Evolutionary conservation across 1,140 invertebrate species (phyloP), one percentile per base, ranked within the genome.

Genomic region (Mylabris phalerata): DNA sequence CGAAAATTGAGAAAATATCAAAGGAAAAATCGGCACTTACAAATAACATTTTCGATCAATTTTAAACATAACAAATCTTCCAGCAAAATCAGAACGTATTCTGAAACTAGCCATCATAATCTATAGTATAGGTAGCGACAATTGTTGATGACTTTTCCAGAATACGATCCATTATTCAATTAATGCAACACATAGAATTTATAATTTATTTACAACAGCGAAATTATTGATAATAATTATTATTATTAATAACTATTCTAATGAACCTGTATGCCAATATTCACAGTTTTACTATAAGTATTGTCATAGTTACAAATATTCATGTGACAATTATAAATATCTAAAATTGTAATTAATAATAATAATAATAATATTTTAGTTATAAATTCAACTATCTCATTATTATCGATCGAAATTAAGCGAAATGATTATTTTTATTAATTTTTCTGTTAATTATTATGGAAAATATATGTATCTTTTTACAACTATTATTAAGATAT

Each of bases 221-320:
- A 50, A 42, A 61, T 59, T 59, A 58, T 47, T 11, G 41, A 7
- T 42, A 9, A 42, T 7, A 4, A 10, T 42, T 42, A n/a, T 42
- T 42, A n/a, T 42, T 9, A 42, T 42, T n/a, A n/a, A 9, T 43
- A 46, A 65, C 58, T 63, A 63, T 48, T 43, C 60, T 55, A 64
- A 50, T 43, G 48, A 62, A 63, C 61, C 58, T 63, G 58, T 65
- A 65, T 65, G 51, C 50, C 56, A 60, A 48, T 63, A 63, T 65
- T 60, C 59, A 63, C 61, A 65, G 55, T 60, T 63, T 63, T 59
- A 66, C 63, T 63, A 63, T 58, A 50, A 59, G 60, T 65, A 66
- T 66, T 66, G 64, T 66, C 64, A 56, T 59, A 57, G 57, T 63
- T 60, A 63, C 59, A 61, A 57, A 49, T 51, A 50, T 49, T 26